Percentiles rank a stretch among this genome's conserved stretches.
Evolutionary conservation across 2,797 vertebrate genomes (phyloP).

Genomic region (Rachycentron canadum): DNA sequence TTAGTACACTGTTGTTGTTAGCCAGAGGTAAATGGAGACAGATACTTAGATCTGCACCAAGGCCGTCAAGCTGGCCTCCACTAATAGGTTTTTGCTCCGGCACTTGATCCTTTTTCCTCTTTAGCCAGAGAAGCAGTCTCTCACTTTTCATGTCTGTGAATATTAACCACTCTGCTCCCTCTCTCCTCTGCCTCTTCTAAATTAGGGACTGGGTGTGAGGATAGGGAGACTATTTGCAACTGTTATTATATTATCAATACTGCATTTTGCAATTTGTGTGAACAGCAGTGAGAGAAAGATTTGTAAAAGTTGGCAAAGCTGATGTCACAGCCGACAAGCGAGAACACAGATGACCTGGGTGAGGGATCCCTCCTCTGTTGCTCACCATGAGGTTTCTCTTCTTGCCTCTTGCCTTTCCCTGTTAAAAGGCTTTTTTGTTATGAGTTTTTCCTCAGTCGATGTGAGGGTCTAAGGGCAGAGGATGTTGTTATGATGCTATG

Average conservation of each 20-base stretch:
- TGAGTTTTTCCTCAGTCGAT: too few relatives aligned
- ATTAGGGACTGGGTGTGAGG: not conserved
- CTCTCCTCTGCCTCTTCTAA: slow-evolving; percentile 1
- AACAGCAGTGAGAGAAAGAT: not conserved
- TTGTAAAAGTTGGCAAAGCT: not conserved
- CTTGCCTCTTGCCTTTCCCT: too few relatives aligned
- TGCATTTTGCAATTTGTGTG: not conserved
- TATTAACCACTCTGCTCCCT: slow-evolving; percentile 32
- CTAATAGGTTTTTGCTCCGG: slow-evolving; percentile 36
- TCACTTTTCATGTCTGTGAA: slow-evolving; percentile 47
- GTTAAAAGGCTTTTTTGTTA: too few relatives aligned
- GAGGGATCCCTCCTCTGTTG: too few relatives aligned
- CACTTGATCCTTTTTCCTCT: slow-evolving; percentile 38
- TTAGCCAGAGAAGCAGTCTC: slow-evolving; percentile 49
- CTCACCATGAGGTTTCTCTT: too few relatives aligned
- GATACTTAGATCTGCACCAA: slow-evolving; percentile 10
- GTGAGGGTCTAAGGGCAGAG: too few relatives aligned
- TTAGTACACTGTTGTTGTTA: slow-evolving; percentile 2
- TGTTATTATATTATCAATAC: not conserved
- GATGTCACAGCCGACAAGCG: not conserved
- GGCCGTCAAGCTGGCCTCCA: not conserved
- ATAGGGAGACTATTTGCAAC: not conserved
- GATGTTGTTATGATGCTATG: too few relatives aligned
- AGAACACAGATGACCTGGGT: slow-evolving; percentile 2
- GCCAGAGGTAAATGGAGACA: not conserved